phyloP scores from a whole-genome alignment of 92 coral and sea anemone genomes.

The Phenganax marumi region DNA sequence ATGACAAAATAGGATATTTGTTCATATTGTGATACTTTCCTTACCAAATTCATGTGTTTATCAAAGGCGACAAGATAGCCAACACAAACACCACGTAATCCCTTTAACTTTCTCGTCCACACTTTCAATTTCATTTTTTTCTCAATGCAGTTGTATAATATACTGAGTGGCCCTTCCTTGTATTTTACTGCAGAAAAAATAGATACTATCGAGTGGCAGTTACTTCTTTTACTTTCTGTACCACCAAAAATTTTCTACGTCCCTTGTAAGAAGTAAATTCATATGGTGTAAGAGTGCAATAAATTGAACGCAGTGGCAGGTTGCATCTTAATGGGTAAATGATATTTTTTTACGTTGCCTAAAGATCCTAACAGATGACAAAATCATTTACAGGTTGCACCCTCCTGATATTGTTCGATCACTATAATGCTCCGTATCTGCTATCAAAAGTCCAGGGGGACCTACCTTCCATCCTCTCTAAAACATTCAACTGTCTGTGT shows the following conservation, averaged over 20 bases:
- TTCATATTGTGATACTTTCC: neutral
- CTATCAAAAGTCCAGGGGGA: neutral
- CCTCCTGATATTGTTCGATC: neutral
- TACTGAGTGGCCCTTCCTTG: conserved; percentile 84
- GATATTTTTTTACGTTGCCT: no score
- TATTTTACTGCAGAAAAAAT: conserved; percentile 55
- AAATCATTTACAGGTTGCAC: no score
- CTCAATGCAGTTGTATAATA: conserved; percentile 79
- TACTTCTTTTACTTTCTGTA: neutral
- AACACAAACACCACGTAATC: conserved; percentile 82
- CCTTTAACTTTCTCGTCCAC: conserved; percentile 89
- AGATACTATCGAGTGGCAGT: neutral
- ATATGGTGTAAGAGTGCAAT: no score
- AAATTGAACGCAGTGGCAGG: no score
- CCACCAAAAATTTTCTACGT: no score
- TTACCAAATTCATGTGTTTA: conserved; percentile 96
- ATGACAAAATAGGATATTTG: neutral
- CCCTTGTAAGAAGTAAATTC: neutral
- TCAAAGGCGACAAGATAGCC: conserved; percentile 97
- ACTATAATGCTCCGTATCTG: neutral
- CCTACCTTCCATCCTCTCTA: conserved; percentile 91
- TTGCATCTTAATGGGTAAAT: no score
- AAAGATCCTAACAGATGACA: no score
- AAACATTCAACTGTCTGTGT: conserved; percentile 63
- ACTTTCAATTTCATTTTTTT: conserved; percentile 77